Base-by-base conservation (phyloP, 2,888 invertebrate species). In the Melieria picta region DNA sequence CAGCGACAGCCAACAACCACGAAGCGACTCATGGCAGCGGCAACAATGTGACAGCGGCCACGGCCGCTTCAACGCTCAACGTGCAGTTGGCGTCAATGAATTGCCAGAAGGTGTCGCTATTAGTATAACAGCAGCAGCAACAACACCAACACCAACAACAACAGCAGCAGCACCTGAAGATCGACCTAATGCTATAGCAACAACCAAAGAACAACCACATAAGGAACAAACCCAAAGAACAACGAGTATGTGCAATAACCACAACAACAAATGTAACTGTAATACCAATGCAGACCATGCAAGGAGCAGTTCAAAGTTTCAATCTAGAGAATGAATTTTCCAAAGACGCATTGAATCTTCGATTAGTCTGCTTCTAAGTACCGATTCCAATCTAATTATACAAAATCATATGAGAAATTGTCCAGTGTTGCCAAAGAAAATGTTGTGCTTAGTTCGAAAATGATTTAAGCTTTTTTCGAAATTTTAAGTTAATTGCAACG, bases 21-120 rank as follows among this genome's bases (percentile, higher is more conserved):
- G 81, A 81, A 5, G 80, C 88, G 83, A 88, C 80, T 58, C 30
- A 55, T 65, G 71, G 65, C 1, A 68, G 71, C 5, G 71, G 72
- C 67, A 63, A 47, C n/a, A 45, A 72, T 45, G 52, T 65, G 56
- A 65, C 69, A 43, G 60, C 69, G 64, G 64, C 73, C 16, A 46
- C 72, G 48, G 55, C 72, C 57, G 58, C 68, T 42, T 43, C 71
- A 55, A 62, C 68, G 11, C 62, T 82, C 9, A 82, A 79, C 71
- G 77, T 81, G 10, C 79, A 81, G 61, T 75, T 85, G 73, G 81
- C 79, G 57, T 79, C 81, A 9, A 78, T 85, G 77, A 85, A 85
- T 74, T 85, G 86, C 77, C 85, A 86, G 75, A 86, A 85, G 74
- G 85, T 85, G 9, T 85, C 86, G 61, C 78, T 85, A 78, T 76